phyloP scores from a whole-genome alignment of 2,113 vertebrate species.

The Equus przewalskii region DNA sequence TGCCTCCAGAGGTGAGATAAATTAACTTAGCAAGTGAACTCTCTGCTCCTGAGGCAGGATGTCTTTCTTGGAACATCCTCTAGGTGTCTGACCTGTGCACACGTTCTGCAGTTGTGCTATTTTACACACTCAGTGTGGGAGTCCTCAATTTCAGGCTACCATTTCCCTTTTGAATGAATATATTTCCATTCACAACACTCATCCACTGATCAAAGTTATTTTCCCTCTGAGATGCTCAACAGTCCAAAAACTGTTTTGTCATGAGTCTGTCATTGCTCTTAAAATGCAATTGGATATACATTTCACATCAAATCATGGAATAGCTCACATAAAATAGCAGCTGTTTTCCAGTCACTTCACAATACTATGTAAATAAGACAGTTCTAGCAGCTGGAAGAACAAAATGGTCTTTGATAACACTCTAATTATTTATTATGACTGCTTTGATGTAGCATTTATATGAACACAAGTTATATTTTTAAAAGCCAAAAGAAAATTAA shows the following conservation, averaged over 20 bases:
- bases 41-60: not conserved
- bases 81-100: not conserved
- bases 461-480: conserved; percentile 75
- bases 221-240: conserved; percentile 41
- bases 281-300: conserved; percentile 60
- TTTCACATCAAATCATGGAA: conserved; percentile 77
- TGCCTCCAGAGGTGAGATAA: too few relatives aligned
- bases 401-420: conserved; percentile 76
- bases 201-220: conserved; percentile 21
- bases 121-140: not conserved
- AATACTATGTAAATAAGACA: conserved; percentile 73
- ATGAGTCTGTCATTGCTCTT: conserved; percentile 60
- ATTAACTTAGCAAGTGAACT: not conserved
- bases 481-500: conserved; percentile 76
- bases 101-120: not conserved
- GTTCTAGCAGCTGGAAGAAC: conserved; percentile 74
- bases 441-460: conserved; percentile 77
- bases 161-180: not conserved
- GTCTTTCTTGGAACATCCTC: not conserved
- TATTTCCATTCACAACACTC: not conserved
- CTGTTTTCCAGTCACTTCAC: conserved; percentile 70
- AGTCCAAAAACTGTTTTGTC: conserved; percentile 69
- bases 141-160: not conserved
- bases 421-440: conserved; percentile 77
- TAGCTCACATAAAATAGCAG: conserved; percentile 76